Percentiles rank a stretch among this genome's conserved stretches.
Evolutionary conservation across 2,888 invertebrate species (phyloP).

Genomic region (Heliothis peltigera): DNA sequence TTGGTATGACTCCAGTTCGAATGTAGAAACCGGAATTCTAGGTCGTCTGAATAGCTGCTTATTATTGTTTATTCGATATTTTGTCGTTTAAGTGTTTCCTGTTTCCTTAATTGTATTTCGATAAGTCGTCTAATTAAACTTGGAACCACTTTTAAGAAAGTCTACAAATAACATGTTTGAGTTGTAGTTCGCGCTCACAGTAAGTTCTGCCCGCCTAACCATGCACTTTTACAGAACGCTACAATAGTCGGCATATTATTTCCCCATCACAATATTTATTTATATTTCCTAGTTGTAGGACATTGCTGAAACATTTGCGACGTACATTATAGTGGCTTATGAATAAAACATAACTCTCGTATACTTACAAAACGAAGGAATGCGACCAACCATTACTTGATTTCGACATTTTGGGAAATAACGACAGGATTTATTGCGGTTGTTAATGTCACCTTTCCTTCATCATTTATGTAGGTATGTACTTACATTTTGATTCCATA

Average conservation of each 20-base stretch:
- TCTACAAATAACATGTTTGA: no score
- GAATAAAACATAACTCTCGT: slow-evolving; percentile 74
- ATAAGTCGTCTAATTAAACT: background rate
- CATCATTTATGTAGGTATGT: slow-evolving; percentile 10
- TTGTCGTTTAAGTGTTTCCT: no score
- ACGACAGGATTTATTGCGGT: slow-evolving; percentile 31
- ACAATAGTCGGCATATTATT: slow-evolving; percentile 32
- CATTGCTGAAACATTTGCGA: slow-evolving; percentile 66
- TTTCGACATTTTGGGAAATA: slow-evolving; percentile 53
- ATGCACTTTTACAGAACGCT: background rate
- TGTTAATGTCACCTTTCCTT: slow-evolving; percentile 11
- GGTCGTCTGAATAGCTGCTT: background rate
- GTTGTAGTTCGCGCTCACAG: no score
- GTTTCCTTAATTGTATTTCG: no score
- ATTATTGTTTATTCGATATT: no score
- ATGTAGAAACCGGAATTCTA: background rate
- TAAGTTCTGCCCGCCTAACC: background rate
- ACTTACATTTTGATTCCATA: no score
- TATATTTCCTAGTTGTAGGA: slow-evolving; percentile 60
- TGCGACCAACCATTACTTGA: slow-evolving; percentile 52
- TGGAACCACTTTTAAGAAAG: background rate
- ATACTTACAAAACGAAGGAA: slow-evolving; percentile 58
- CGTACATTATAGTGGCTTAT: slow-evolving; percentile 68
- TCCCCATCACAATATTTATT: slow-evolving; percentile 52
- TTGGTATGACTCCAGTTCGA: background rate